Evolutionary conservation across 2,113 vertebrate genomes (phyloP).

Genomic region (Todiramphus chloris): DNA sequence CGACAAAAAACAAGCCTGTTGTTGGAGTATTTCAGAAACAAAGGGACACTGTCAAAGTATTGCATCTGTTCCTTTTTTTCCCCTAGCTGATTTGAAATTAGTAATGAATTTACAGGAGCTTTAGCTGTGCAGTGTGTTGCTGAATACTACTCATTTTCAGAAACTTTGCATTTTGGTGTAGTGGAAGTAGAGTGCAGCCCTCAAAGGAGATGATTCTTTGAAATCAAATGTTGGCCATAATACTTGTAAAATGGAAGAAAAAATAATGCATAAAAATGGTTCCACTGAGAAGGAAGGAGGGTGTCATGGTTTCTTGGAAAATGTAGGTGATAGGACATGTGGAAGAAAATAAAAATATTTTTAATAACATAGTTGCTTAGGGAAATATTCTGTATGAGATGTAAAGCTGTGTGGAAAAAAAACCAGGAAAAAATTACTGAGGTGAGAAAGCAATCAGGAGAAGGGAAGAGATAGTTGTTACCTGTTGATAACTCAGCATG

Average conservation of each 20-base stretch:
- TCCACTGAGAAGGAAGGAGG: neutral
- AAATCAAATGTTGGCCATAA: neutral
- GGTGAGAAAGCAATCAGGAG: neutral
- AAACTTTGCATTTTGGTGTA: neutral
- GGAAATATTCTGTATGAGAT: neutral
- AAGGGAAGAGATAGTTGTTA: neutral
- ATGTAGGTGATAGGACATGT: neutral
- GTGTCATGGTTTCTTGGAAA: neutral
- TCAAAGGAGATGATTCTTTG: neutral
- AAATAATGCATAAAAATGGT: neutral
- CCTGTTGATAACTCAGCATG: neutral
- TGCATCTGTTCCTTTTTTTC: neutral
- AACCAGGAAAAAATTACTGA: neutral
- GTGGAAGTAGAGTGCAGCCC: neutral
- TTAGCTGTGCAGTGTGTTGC: neutral
- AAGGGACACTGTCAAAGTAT: neutral
- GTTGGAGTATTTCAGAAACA: neutral
- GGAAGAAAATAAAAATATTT: neutral
- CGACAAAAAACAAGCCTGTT: neutral
- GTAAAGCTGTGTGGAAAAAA: neutral
- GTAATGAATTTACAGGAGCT: neutral
- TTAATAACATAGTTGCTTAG: neutral
- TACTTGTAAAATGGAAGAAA: neutral
- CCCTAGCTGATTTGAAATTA: neutral
- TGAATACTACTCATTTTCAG: neutral